Percentiles rank a stretch among this genome's conserved stretches.
Evolutionary conservation across 2,113 vertebrate genomes (phyloP).

Genomic region (Hydrochoerus hydrochaeris): DNA sequence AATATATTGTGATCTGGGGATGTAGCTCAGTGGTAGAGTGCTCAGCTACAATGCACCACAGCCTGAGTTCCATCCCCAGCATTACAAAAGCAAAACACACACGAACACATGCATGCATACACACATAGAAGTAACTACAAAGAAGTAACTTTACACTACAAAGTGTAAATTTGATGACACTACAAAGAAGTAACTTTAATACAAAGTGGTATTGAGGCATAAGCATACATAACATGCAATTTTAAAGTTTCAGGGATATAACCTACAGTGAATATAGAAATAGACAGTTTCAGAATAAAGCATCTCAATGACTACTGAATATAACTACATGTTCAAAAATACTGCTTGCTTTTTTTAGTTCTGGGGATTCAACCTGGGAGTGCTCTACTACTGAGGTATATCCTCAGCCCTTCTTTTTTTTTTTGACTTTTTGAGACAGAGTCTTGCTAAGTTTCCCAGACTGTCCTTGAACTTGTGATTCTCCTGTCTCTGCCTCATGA

Average conservation of each 20-base stretch:
- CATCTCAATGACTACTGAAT: neutral
- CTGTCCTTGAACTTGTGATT: neutral
- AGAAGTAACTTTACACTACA: neutral
- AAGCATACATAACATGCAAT: neutral
- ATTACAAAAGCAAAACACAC: neutral
- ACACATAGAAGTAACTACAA: neutral
- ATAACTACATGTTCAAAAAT: conserved; percentile 27
- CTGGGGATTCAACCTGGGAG: neutral
- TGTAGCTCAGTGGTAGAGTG: neutral
- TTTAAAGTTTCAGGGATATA: conserved; percentile 15
- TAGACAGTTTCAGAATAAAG: conserved; percentile 32
- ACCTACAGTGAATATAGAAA: neutral
- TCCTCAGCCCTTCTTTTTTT: neutral
- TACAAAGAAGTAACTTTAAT: conserved; percentile 1
- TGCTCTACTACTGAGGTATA: neutral
- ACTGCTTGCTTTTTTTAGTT: neutral
- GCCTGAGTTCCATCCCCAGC: neutral
- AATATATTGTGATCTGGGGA: neutral
- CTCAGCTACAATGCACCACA: too few species aligned
- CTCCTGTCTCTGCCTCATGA: neutral
- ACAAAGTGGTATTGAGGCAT: neutral
- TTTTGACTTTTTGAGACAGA: neutral
- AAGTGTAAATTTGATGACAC: neutral
- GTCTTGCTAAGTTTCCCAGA: neutral
- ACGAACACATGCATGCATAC: neutral